Base-by-base conservation (phyloP, 2,888 invertebrate species). In the Artemia sp. region DNA sequence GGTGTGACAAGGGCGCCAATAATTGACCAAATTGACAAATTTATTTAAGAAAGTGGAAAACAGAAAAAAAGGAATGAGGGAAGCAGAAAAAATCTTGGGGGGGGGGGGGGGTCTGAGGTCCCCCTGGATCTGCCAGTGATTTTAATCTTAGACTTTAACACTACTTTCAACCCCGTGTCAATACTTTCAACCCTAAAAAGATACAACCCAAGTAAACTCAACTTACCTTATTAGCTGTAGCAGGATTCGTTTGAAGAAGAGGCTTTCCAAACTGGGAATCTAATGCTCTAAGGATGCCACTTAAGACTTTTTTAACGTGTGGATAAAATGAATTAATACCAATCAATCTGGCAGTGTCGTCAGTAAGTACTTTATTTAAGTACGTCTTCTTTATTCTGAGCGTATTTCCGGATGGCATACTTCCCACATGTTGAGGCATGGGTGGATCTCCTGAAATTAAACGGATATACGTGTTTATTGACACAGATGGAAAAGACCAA, bases 301-400 rank as follows among this genome's bases (percentile, higher is more conserved):
- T 95, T 77, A 99, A 89, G 0, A 96, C 94, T 74, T 95, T 85
- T 51, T 96, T 82, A 1, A 98, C 95, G 76, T 93, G 92, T 0
- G 94, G 92, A 77, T 97, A 97, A 77, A 97, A 98, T 0, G 91
- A 87, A 66, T 92, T 91, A 86, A 98, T 92, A 67, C 98, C 98
- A 74, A 99, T 97, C 73, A 90, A 90, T 71, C 90, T 84, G 0
- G 98, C 97, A 0, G 94, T 92, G 76, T 96, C 94, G 75, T 96
- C 96, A 0, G 97, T 95, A 69, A 96, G 78, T 85, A 80, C 83
- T 77, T 95, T 95, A 78, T 93, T 96, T 6, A 97, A 81, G 78
- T 92, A 96, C 0, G 95, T 96, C 78, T 95, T 94, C 78, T 95
- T 93, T 0, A 95, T 91, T 51, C 96, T 83, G 72, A 93, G 80